Evolutionary conservation across 2,113 vertebrate genomes (phyloP).

Genomic region (Sardina pilchardus): DNA sequence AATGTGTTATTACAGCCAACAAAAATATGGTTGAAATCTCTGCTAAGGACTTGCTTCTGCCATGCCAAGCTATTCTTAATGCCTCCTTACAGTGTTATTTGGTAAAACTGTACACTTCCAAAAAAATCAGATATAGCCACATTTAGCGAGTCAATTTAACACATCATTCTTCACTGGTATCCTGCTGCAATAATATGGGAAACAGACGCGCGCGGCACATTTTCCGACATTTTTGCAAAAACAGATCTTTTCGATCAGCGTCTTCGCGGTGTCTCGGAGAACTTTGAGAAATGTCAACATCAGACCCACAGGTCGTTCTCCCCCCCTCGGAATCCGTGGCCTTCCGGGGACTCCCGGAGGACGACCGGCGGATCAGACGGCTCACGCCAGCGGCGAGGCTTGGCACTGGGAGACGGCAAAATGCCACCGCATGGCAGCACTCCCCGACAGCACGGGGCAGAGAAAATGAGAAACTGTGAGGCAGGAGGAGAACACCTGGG

Average conservation of each 20-base stretch:
- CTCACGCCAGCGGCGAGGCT: constrained; percentile 33
- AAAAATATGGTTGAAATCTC: not conserved
- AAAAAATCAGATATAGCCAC: not conserved
- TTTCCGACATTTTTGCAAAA: not conserved
- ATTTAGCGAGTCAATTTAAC: not conserved
- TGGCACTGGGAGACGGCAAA: constrained; percentile 50
- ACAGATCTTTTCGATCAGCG: constrained; percentile 30
- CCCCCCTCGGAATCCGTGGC: constrained; percentile 40
- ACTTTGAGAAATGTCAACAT: constrained; percentile 55
- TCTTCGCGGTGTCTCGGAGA: constrained; percentile 16
- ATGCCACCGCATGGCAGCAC: constrained; percentile 55
- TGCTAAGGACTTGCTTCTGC: not conserved
- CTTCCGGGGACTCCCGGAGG: constrained; percentile 38
- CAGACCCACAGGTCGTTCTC: constrained; percentile 44
- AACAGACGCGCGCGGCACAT: not conserved
- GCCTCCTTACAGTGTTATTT: not conserved
- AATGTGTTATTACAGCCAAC: not conserved
- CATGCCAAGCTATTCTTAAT: not conserved
- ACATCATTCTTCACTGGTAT: not conserved
- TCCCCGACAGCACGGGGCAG: constrained; percentile 49
- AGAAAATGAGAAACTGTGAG: constrained; percentile 42
- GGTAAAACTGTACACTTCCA: not conserved
- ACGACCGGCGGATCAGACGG: constrained; percentile 50
- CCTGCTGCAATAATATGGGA: not conserved
- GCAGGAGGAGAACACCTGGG: constrained; percentile 34